phyloP scores from a whole-genome alignment of 64 coral and sea anemone genomes.

The Hydrozoanthus tunicans region DNA sequence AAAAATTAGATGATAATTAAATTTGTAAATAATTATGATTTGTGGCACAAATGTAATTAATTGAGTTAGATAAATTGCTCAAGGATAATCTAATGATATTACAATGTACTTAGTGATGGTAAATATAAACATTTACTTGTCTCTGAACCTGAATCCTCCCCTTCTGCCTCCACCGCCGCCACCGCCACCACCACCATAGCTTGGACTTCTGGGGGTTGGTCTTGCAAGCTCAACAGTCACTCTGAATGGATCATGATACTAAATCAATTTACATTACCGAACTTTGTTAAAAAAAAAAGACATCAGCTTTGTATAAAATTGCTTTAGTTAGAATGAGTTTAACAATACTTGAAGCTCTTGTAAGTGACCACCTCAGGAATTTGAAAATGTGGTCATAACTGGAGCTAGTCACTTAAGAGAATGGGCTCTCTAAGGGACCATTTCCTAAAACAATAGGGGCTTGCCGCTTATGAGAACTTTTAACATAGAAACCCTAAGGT shows the following conservation, averaged over 20 bases:
- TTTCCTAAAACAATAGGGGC: too few relatives aligned
- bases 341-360: too few relatives aligned
- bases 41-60: too few relatives aligned
- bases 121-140: slow-evolving; percentile 43
- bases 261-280: not conserved
- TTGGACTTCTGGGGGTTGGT: slow-evolving; percentile 5
- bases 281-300: not conserved
- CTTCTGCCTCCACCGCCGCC: slow-evolving; percentile 16
- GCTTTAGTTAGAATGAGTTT: too few relatives aligned
- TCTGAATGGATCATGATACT: not conserved
- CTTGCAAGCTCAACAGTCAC: slow-evolving; percentile 46
- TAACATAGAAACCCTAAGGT: too few relatives aligned
- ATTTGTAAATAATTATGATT: too few relatives aligned
- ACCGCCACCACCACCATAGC: slow-evolving; percentile 16
- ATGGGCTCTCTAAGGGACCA: too few relatives aligned
- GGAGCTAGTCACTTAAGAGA: too few relatives aligned
- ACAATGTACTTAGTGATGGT: not conserved
- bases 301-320: not conserved
- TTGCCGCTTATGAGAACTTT: too few relatives aligned
- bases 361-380: too few relatives aligned
- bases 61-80: not conserved
- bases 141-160: slow-evolving; percentile 56
- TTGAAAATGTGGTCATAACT: too few relatives aligned
- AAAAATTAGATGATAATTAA: too few relatives aligned
- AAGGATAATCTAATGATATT: not conserved